Evolutionary conservation across 2,888 invertebrate species (phyloP), one percentile per base, ranked within the genome.

Genomic region (Chrysolina americana): DNA sequence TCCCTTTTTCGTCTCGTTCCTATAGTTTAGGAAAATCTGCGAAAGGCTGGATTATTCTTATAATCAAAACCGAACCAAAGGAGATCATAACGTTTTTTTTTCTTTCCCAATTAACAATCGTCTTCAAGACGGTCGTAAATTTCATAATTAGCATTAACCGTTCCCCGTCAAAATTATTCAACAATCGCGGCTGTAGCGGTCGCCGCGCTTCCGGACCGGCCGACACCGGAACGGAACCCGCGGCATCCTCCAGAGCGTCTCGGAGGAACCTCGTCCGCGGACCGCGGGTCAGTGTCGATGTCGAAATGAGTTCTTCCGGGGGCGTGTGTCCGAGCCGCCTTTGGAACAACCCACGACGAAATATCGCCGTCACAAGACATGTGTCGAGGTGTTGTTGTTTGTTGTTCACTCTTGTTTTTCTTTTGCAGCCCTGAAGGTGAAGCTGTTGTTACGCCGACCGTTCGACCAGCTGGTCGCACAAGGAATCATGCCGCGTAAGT

Each of bases 401-500:
- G 47, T 69, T 15, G 68, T 23, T 71, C 70, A 69, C 41, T 84
- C 21, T 74, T 56, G 68, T 65, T 64, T 77, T 71, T 89, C 86
- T 88, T 88, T 92, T 93, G 81, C 93, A 98, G 98, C 98, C 86
- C 92, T 98, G 87, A 98, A 98, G 92, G 95, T 98, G 89, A 98
- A 98, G 91, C 90, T 98, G 89, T 95, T 98, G 95, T 93, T 97
- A 89, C 92, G 98, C 88, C 92, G 98, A 86, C 97, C 98, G 78
- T 94, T 97, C 88, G 96, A 95, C 89, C 98, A 98, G 90, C 92
- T 98, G 84, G 97, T 98, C 84, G 98, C 96, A 83, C 98, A 98
- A 91, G 98, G 98, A 89, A 98, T 99, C 87, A 96, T 98, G 93
- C 98, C 98, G 87, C 96, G 98, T 98, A 93, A 97, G 98, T 97